Evolutionary conservation across 2,888 invertebrate genomes (phyloP).

Genomic region (Idaea dimidiata): DNA sequence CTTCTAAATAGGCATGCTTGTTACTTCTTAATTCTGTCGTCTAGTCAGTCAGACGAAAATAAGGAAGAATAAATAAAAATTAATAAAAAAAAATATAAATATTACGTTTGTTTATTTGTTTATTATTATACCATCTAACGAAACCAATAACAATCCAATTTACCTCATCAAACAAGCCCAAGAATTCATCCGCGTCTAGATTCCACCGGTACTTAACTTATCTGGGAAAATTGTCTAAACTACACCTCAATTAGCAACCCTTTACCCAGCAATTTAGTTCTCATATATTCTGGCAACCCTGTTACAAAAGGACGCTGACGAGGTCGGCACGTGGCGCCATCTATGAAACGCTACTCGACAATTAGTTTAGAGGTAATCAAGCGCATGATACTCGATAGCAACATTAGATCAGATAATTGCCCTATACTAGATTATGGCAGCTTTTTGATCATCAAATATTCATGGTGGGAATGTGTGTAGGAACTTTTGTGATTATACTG

Average conservation of each 20-base stretch:
- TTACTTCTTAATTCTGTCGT: no score
- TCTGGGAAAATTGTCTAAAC: neutral
- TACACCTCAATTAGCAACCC: neutral
- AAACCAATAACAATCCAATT: no score
- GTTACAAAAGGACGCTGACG: constrained; percentile 58
- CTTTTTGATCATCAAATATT: constrained; percentile 17
- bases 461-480: constrained; percentile 6
- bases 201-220: neutral
- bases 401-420: constrained; percentile 27
- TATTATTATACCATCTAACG: no score
- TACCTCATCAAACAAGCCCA: neutral
- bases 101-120: no score
- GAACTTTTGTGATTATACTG: neutral
- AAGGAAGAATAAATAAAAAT: no score
- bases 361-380: constrained; percentile 21
- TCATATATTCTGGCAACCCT: neutral
- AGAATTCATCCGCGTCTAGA: neutral
- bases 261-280: neutral
- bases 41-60: no score
- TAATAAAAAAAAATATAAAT: no score
- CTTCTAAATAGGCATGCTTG: no score
- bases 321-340: constrained; percentile 47
- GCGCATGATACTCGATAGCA: constrained; percentile 35
- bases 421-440: constrained; percentile 25
- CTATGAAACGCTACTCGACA: constrained; percentile 21